These are phyloP conservation scores for Chiloscyllium punctatum DNA, from an alignment of 2,797 vertebrate genomes.

Conservation along the genomic window DNA sequence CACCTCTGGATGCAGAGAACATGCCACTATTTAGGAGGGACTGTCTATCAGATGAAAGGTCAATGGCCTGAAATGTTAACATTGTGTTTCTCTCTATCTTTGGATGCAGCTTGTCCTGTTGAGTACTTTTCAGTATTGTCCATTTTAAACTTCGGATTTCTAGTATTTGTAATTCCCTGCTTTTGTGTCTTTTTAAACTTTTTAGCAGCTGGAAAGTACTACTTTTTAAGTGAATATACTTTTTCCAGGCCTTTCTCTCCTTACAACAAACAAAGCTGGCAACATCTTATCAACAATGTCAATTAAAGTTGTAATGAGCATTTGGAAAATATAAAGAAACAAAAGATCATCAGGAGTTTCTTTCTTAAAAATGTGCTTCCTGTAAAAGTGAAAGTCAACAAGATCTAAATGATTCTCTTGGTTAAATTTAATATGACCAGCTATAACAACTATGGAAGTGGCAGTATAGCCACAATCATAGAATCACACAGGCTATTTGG, in stretches of 20 bases:
- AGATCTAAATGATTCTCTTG: not conserved
- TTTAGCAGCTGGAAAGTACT: not conserved
- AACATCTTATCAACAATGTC: not conserved
- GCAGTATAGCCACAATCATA: too few species aligned
- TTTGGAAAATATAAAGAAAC: too few species aligned
- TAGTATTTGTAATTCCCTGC: not conserved
- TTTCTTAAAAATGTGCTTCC: not conserved
- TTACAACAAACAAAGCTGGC: not conserved
- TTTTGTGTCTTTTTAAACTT: not conserved
- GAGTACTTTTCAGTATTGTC: not conserved
- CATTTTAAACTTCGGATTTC: not conserved
- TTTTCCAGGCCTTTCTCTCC: not conserved
- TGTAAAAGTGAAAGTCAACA: not conserved
- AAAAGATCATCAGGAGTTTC: too few species aligned
- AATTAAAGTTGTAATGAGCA: not conserved
- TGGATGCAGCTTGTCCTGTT: not conserved
- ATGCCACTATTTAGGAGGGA: not conserved
- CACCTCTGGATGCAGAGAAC: not conserved
- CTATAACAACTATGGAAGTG: too few species aligned
- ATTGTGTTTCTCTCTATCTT: not conserved
- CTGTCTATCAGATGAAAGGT: not conserved
- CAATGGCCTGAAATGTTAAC: not conserved
- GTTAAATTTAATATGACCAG: not conserved
- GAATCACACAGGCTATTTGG: too few species aligned
- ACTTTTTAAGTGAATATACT: not conserved